phyloP scores from a whole-genome alignment of 2,888 invertebrate species.

The Pharmacophagus antenor region DNA sequence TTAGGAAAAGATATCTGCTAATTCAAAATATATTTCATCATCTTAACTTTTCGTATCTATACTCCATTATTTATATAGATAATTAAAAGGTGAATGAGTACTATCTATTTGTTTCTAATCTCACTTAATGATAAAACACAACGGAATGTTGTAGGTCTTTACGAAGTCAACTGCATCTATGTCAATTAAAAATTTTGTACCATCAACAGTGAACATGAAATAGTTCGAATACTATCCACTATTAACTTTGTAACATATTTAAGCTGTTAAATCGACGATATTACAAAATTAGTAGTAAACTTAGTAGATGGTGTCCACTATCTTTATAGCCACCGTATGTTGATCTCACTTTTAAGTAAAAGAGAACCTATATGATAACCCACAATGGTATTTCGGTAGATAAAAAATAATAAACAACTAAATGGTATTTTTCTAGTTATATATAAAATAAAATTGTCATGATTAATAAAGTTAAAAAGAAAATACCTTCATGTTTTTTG shows the following conservation, averaged over 20 bases:
- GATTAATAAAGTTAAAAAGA: background rate
- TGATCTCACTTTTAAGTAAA: background rate
- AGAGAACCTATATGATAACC: background rate
- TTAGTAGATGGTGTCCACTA: background rate
- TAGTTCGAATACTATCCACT: background rate
- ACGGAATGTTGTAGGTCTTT: background rate
- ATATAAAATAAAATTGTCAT: too few relatives aligned
- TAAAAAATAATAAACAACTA: too few relatives aligned
- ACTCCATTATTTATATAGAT: too few relatives aligned
- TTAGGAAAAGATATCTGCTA: too few relatives aligned
- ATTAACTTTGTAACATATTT: constrained; percentile 5
- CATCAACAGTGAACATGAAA: background rate
- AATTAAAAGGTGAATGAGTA: too few relatives aligned
- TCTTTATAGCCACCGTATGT: background rate
- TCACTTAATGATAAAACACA: background rate
- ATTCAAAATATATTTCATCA: too few relatives aligned
- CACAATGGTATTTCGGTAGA: background rate
- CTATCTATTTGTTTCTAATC: background rate
- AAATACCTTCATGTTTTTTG: background rate
- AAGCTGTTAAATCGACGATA: background rate
- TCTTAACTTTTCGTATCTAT: too few relatives aligned
- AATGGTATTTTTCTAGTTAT: too few relatives aligned
- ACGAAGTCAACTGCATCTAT: background rate
- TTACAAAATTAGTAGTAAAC: background rate
- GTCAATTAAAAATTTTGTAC: background rate